These are phyloP conservation scores for Amphiprion percula DNA, from an alignment of 2,113 vertebrate species.

Conservation along the genomic window DNA sequence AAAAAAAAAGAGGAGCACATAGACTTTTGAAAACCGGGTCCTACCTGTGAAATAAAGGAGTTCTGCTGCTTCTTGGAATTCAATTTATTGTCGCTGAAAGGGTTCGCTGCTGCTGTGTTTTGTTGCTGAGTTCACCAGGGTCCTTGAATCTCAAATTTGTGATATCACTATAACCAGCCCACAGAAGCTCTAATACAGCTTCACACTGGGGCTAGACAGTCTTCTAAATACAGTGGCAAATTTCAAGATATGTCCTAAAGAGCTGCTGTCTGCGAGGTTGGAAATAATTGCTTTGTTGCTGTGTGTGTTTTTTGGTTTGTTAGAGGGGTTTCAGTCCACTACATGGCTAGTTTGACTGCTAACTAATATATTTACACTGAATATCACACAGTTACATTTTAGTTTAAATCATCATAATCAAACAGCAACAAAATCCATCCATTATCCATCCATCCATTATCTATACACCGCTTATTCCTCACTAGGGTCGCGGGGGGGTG, in stretches of 20 bases:
- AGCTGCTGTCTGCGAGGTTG: not conserved
- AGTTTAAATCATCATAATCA: too few species aligned
- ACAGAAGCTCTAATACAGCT: conserved; percentile 8
- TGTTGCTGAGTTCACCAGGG: conserved; percentile 31
- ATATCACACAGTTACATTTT: not conserved
- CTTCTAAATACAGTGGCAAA: not conserved
- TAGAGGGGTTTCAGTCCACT: too few species aligned
- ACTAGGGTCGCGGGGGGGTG: too few species aligned
- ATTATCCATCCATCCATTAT: too few species aligned
- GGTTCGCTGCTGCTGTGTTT: conserved; percentile 23
- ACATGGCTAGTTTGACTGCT: too few species aligned
- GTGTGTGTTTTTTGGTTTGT: not conserved
- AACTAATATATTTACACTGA: not conserved
- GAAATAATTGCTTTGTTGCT: not conserved
- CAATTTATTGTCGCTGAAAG: conserved; percentile 47
- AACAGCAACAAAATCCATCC: too few species aligned
- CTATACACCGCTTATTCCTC: too few species aligned
- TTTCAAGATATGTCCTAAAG: not conserved
- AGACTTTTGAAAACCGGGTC: conserved; percentile 47
- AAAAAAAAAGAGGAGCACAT: not conserved
- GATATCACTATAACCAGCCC: conserved; percentile 19
- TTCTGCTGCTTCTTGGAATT: conserved; percentile 49
- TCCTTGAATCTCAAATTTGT: conserved; percentile 41
- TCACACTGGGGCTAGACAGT: conserved; percentile 8
- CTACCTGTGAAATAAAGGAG: conserved; percentile 48